Base-by-base conservation (phyloP, 2,888 invertebrate species). In the Ischnus inquisitorius region DNA sequence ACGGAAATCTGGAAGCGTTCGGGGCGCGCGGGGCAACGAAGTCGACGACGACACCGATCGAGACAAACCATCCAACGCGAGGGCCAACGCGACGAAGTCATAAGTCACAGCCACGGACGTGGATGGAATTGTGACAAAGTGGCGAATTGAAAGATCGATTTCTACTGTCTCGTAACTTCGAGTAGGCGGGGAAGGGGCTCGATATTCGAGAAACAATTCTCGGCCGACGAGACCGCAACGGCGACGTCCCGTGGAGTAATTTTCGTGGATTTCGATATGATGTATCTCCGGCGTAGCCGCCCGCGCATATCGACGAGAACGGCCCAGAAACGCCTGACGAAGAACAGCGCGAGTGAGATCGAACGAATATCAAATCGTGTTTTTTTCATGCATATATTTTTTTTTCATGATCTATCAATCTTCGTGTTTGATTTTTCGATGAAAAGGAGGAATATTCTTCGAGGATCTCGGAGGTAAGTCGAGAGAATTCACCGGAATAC, bases 71-170 rank as follows among this genome's bases (percentile, higher is more conserved):
- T 34, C 65, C 16, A 64, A 12, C 48, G 69, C 43, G 34, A 34
- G 34, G 34, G 54, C 39, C 51, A 69, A 62, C 46, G 41, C 78
- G 62, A 46, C 54, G 51, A 48, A 64, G 57, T 60, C 41, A 79
- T 62, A 76, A 83, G 69, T 79, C 71, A 79, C 54, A 76, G 69
- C 34, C 34, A 67, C 65, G 12, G 54, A 43, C 28, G 19, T 34
- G 39, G 39, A 77, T 19, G 19, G 54, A 54, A 76, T 71, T 34
- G 71, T 71, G 25, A 46, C 83, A 43, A 67, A 67, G 69, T 75
- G 46, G 48, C 41, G 41, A 28, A 80, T 62, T 39, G 67, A 80
- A 72, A 54, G 62, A 62, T 72, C 68, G 68, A 78, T 84, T 69
- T 75, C 65, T 65, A n/a, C 41, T 3, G 46, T 57, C 51, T 62